phyloP scores from a whole-genome alignment of 2,888 invertebrate genomes.

The Griposia aprilina region DNA sequence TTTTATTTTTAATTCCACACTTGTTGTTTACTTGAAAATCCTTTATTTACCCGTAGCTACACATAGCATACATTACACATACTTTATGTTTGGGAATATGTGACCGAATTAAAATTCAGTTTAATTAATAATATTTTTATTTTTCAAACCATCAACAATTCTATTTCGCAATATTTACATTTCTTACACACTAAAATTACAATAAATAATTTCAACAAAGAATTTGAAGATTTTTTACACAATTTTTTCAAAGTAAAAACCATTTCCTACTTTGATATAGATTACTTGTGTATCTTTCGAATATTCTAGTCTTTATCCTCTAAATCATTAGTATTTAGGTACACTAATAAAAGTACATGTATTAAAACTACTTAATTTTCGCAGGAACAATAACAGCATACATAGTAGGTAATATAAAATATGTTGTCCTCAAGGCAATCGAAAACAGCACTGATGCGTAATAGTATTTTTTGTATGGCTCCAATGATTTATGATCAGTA shows the following conservation, averaged over 20 bases:
- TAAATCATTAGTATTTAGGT: conserved; percentile 12
- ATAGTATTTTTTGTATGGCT: too few species aligned
- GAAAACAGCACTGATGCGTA: too few species aligned
- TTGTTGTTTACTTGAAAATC: conserved; percentile 70
- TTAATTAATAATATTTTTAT: conserved; percentile 23
- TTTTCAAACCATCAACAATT: conserved; percentile 44
- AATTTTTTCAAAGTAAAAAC: not conserved
- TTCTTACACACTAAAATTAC: conserved; percentile 58
- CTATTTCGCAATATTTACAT: conserved; percentile 63
- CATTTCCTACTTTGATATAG: not conserved
- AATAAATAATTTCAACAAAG: conserved; percentile 56
- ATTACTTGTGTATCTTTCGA: conserved; percentile 14
- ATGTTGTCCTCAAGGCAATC: too few species aligned
- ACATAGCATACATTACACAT: not conserved
- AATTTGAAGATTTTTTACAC: not conserved
- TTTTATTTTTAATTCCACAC: conserved; percentile 89
- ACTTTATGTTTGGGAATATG: not conserved
- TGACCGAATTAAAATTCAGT: not conserved
- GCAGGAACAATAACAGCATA: not conserved
- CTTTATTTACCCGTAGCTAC: not conserved
- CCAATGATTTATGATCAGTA: too few species aligned
- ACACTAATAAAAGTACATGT: conserved; percentile 11
- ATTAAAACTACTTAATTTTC: conserved; percentile 4
- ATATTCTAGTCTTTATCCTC: not conserved
- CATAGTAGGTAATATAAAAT: too few species aligned